A percentile compares a stretch with the other conserved stretches of the same genome.
phyloP scores from a whole-genome alignment of 2,888 invertebrate species.

The Aphodius granarius region DNA sequence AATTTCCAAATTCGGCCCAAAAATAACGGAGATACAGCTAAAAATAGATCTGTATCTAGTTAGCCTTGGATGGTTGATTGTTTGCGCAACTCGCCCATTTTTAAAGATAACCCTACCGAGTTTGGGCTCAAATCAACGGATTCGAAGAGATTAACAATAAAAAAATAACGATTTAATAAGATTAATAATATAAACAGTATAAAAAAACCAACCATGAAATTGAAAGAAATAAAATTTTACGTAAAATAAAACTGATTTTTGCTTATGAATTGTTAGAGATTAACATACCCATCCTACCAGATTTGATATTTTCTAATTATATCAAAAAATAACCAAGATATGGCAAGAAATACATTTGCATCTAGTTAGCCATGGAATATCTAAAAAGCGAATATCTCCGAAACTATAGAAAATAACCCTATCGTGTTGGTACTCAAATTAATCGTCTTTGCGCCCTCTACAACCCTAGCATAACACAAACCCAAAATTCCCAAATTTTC shows the following conservation, averaged over 20 bases:
- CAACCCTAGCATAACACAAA: background rate
- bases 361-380: background rate
- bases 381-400: background rate
- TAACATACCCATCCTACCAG: no score
- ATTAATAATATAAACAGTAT: no score
- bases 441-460: background rate
- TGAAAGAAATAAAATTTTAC: no score
- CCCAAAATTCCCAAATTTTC: background rate
- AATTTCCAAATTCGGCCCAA: background rate
- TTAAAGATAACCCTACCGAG: background rate
- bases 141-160: no score
- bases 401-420: background rate
- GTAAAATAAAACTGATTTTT: no score
- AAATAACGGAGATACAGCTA: background rate
- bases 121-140: background rate
- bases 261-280: no score
- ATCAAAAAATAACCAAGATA: background rate
- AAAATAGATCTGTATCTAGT: background rate
- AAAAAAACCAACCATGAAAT: no score
- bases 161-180: no score
- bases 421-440: background rate
- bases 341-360: background rate
- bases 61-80: background rate
- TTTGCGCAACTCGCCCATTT: background rate
- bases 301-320: background rate